Evolutionary conservation across 2,797 vertebrate species (phyloP).

Genomic region (Semotilus atromaculatus): DNA sequence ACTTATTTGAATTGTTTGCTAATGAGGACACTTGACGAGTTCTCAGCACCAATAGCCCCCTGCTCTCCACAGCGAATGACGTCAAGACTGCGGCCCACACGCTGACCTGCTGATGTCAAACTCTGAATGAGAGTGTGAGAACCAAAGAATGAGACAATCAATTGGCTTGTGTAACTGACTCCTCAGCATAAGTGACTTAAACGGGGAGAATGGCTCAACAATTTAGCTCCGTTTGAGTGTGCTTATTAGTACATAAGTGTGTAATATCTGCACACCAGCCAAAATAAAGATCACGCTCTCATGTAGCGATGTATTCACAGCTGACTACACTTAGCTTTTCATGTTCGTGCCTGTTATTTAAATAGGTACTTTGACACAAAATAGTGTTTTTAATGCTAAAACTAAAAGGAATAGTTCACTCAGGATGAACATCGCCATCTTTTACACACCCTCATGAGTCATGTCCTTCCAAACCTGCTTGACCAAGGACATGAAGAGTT

Average conservation of each 20-base stretch:
- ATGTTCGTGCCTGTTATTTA: background rate
- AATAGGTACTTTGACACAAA: background rate
- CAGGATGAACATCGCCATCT: background rate
- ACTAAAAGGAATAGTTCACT: background rate
- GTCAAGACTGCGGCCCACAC: background rate
- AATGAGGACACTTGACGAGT: constrained; percentile 19
- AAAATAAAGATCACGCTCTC: background rate
- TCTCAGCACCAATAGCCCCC: constrained; percentile 1
- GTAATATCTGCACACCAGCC: background rate
- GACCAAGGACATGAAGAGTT: too few relatives aligned
- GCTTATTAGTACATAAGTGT: background rate
- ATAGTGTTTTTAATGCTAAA: background rate
- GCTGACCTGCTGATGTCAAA: background rate
- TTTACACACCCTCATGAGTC: background rate
- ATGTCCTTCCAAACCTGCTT: background rate
- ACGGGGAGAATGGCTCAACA: background rate
- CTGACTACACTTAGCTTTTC: background rate
- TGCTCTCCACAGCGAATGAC: background rate
- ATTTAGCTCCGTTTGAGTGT: constrained; percentile 10
- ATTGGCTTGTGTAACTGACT: background rate
- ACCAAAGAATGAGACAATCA: background rate
- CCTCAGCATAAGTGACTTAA: background rate
- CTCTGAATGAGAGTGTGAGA: background rate
- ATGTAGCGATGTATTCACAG: background rate
- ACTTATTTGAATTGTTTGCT: constrained; percentile 28